Evolutionary conservation across 1,140 invertebrate species (phyloP).

Genomic region (Trachymyrmex septentrionalis): DNA sequence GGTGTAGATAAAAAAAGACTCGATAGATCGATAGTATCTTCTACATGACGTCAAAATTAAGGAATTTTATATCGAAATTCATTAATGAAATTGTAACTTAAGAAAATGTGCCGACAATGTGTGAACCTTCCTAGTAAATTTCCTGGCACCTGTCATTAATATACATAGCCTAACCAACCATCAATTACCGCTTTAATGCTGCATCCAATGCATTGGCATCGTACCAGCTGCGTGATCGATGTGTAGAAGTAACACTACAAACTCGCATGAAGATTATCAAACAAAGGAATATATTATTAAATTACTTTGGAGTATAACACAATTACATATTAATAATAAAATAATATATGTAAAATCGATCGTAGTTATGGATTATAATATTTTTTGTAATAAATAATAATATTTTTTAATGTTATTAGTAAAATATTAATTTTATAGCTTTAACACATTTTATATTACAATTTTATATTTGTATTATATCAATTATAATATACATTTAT

Average conservation of each 20-base stretch:
- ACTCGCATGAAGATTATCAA: neutral
- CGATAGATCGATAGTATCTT: neutral
- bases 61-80: constrained; percentile 7
- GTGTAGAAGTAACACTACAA: neutral
- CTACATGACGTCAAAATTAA: neutral
- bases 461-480: constrained; percentile 12
- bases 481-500: neutral
- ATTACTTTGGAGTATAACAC: neutral
- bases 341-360: neutral
- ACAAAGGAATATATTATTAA: neutral
- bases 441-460: neutral
- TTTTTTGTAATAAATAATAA: neutral
- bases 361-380: neutral
- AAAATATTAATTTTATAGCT: neutral
- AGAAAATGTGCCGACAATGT: constrained; percentile 5
- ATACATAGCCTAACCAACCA: constrained; percentile 31
- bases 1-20: neutral
- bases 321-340: neutral
- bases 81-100: constrained; percentile 18
- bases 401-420: neutral
- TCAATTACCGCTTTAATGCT: constrained; percentile 55
- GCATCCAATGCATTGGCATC: constrained; percentile 62
- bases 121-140: constrained; percentile 11
- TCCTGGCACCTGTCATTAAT: constrained; percentile 30
- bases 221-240: constrained; percentile 14